Evolutionary conservation across 2,113 vertebrate genomes (phyloP).

Genomic region (Hoplias malabaricus): DNA sequence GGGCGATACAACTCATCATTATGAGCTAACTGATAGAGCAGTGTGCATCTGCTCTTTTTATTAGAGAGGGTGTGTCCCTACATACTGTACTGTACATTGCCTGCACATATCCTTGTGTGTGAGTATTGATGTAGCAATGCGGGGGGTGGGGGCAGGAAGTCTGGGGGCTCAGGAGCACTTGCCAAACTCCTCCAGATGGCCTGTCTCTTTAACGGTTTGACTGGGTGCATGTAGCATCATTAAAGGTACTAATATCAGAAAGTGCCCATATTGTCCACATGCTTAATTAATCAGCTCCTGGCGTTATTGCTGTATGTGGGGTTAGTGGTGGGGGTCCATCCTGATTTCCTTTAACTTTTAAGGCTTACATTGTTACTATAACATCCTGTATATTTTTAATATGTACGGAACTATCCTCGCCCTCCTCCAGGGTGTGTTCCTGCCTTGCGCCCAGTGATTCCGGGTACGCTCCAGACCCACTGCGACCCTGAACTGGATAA

Average conservation of each 20-base stretch:
- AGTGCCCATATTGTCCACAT: conserved; percentile 50
- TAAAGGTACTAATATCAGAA: conserved; percentile 51
- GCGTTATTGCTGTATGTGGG: not conserved
- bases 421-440: too few relatives aligned
- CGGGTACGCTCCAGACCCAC: too few relatives aligned
- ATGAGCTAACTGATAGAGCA: too few relatives aligned
- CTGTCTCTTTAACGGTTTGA: conserved; percentile 44
- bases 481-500: too few relatives aligned
- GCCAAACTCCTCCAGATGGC: conserved; percentile 47
- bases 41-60: not conserved
- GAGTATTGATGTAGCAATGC: not conserved
- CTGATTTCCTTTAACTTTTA: too few relatives aligned
- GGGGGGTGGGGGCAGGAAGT: conserved; percentile 1
- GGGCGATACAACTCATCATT: too few relatives aligned
- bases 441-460: too few relatives aligned
- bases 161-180: not conserved
- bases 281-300: conserved; percentile 43
- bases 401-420: too few relatives aligned
- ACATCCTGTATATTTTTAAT: too few relatives aligned
- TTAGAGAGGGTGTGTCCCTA: not conserved
- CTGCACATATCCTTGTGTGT: not conserved
- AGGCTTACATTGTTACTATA: too few relatives aligned
- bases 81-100: not conserved
- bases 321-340: not conserved
- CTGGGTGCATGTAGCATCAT: conserved; percentile 43